Conservation (phyloP, 2,888 invertebrate genomes). For the Cremastobaeus sp. region DNA sequence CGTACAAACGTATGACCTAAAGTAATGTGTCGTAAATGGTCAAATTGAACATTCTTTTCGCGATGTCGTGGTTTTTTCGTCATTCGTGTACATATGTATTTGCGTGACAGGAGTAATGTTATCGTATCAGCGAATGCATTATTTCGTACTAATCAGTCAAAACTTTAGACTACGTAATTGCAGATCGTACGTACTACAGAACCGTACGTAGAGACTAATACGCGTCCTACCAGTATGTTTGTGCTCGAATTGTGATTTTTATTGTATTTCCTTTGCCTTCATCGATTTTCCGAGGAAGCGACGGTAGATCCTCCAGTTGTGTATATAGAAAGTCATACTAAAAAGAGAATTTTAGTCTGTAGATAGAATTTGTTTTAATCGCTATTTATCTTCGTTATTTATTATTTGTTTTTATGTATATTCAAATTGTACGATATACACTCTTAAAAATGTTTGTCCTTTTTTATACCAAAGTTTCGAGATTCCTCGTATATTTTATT, state of each 20-base stretch:
- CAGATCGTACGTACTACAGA: too few species aligned
- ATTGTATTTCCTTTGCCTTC: neutral
- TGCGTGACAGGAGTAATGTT: neutral
- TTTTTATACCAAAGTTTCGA: too few species aligned
- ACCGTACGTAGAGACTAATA: neutral
- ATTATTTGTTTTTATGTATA: slow-evolving; percentile 9
- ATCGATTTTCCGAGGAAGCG: neutral
- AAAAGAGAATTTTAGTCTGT: slow-evolving; percentile 2
- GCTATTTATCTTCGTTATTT: slow-evolving; percentile 23
- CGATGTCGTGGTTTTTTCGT: slow-evolving; percentile 26
- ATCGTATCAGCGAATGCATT: neutral
- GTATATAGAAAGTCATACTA: neutral
- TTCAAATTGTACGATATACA: too few species aligned
- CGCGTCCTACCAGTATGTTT: slow-evolving; percentile 12
- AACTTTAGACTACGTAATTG: too few species aligned
- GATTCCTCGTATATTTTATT: too few species aligned
- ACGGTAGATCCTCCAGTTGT: neutral
- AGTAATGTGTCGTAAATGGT: slow-evolving; percentile 16
- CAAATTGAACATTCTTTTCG: slow-evolving; percentile 27
- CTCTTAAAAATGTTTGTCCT: too few species aligned
- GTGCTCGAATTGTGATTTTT: slow-evolving; percentile 13
- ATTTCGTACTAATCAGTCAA: slow-evolving; percentile 10
- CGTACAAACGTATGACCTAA: slow-evolving; percentile 28
- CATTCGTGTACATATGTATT: slow-evolving; percentile 30
- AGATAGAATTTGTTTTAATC: slow-evolving; percentile 8